Conservation (phyloP, 2,113 vertebrate species). For the Lepidothrix coronata region DNA sequence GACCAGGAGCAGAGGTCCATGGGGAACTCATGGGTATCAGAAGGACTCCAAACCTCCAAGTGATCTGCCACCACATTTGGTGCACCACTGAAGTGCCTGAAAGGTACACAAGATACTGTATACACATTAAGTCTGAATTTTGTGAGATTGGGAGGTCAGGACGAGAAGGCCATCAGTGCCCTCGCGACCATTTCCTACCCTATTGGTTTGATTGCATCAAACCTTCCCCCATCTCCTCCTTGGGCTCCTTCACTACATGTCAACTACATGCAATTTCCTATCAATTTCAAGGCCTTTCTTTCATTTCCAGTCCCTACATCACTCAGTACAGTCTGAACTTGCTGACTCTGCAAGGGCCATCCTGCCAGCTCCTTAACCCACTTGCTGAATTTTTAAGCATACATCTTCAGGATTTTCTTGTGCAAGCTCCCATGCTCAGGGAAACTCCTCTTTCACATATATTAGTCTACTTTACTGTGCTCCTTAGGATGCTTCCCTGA, state of each 20-base stretch:
- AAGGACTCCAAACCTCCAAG: background rate
- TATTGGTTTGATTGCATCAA: background rate
- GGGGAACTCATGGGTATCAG: background rate
- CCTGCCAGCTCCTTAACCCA: background rate
- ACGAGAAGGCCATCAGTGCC: background rate
- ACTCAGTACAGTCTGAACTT: background rate
- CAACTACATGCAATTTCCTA: background rate
- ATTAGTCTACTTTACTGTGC: background rate
- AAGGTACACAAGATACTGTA: background rate
- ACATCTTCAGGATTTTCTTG: background rate
- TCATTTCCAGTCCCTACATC: background rate
- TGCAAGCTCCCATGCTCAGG: background rate
- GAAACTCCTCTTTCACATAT: background rate
- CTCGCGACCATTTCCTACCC: background rate
- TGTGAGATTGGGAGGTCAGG: background rate
- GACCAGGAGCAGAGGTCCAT: background rate
- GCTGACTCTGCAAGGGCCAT: background rate
- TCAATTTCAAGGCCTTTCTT: background rate
- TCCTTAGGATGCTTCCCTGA: background rate
- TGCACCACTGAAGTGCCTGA: background rate
- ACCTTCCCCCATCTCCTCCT: background rate
- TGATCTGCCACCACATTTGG: accelerated
- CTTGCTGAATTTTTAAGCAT: background rate
- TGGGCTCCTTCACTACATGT: background rate
- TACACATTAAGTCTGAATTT: background rate